Percentiles rank a stretch among this genome's conserved stretches.
phyloP scores from a whole-genome alignment of 2,888 invertebrate genomes.

The Trissolcus japonicus region DNA sequence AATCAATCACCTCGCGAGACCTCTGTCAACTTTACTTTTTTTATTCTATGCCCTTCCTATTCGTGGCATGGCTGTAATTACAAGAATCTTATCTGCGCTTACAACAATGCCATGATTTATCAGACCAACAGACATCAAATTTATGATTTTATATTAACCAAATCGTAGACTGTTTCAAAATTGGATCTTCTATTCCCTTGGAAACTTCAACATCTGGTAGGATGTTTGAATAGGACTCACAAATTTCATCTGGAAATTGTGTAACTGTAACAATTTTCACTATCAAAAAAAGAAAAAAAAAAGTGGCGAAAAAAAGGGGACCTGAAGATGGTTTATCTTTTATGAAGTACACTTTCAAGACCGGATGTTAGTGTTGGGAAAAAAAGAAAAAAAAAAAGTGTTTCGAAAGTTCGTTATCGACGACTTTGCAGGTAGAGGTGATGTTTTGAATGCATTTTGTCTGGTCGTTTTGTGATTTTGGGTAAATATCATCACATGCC shows the following conservation, averaged over 20 bases:
- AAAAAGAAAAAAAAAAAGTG: not conserved
- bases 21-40: conserved; percentile 63
- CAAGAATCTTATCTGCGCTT: conserved; percentile 36
- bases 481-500: conserved; percentile 45
- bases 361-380: not conserved
- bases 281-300: too few species aligned
- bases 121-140: not conserved
- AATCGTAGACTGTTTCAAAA: too few species aligned
- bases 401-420: not conserved
- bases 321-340: too few species aligned
- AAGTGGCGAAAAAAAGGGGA: too few species aligned
- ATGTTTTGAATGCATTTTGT: conserved; percentile 49
- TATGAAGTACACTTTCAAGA: too few species aligned
- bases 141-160: too few species aligned
- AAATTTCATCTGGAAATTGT: too few species aligned
- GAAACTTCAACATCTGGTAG: too few species aligned
- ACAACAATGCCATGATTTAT: conserved; percentile 42
- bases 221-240: too few species aligned
- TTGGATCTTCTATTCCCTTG: too few species aligned
- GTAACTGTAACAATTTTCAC: too few species aligned
- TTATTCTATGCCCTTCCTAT: conserved; percentile 12
- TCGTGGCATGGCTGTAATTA: conserved; percentile 33
- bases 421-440: too few species aligned
- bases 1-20: conserved; percentile 72
- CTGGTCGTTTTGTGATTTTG: conserved; percentile 53